phyloP scores from a whole-genome alignment of 2,888 invertebrate species.

The Argyra leucocephala region DNA sequence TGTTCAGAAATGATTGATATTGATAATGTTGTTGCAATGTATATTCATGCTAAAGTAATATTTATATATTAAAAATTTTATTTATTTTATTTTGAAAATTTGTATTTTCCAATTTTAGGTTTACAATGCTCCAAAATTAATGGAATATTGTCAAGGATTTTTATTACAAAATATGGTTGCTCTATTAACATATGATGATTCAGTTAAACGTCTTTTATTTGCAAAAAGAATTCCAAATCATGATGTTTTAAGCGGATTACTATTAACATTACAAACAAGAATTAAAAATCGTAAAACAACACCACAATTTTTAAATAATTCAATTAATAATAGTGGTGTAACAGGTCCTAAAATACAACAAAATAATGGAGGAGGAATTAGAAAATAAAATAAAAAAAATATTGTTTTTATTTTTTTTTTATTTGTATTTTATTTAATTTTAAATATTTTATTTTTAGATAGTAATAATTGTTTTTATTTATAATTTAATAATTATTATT shows the following conservation, averaged over 20 bases:
- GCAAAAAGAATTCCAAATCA: constrained; percentile 84
- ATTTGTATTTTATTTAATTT: too few relatives aligned
- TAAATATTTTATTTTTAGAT: too few relatives aligned
- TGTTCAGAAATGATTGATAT: constrained; percentile 76
- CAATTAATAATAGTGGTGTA: constrained; percentile 45
- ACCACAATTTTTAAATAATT: constrained; percentile 45
- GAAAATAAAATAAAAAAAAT: too few relatives aligned
- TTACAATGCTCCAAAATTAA: constrained; percentile 73
- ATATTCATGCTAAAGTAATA: constrained; percentile 82
- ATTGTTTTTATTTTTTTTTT: too few relatives aligned
- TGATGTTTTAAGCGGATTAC: constrained; percentile 73
- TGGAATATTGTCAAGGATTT: constrained; percentile 86
- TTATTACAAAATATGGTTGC: constrained; percentile 89
- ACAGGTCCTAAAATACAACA: too few relatives aligned
- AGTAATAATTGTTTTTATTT: too few relatives aligned
- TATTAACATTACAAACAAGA: constrained; percentile 70
- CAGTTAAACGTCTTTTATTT: constrained; percentile 75
- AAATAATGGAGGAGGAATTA: not conserved
- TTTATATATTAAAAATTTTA: not conserved
- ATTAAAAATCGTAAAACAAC: constrained; percentile 54
- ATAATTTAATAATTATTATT: too few relatives aligned
- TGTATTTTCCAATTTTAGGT: constrained; percentile 49
- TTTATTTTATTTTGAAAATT: too few relatives aligned
- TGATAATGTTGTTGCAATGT: constrained; percentile 84
- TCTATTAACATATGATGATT: constrained; percentile 81